phyloP scores from a whole-genome alignment of 1,140 invertebrate genomes.

The Drosophila navojoa region DNA sequence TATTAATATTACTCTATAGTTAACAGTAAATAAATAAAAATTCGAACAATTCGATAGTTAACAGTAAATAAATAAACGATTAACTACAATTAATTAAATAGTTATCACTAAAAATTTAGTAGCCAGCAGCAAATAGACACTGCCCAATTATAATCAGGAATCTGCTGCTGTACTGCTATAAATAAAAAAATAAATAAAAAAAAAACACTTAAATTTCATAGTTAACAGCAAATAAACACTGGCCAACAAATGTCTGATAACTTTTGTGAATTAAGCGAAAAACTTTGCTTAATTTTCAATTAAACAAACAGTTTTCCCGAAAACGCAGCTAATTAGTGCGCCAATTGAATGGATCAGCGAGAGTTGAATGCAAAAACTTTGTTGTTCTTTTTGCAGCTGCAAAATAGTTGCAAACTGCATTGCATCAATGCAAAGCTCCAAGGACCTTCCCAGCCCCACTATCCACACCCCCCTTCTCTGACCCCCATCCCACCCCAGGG shows the following conservation, averaged over 20 bases:
- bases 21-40: no score
- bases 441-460: background rate
- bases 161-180: no score
- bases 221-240: background rate
- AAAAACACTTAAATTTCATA: background rate
- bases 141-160: no score
- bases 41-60: no score
- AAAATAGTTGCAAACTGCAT: constrained; percentile 49
- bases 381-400: constrained; percentile 14
- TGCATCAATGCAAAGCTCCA: constrained; percentile 9
- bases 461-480: no score
- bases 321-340: constrained; percentile 69
- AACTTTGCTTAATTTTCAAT: constrained; percentile 60
- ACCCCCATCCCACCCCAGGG: background rate
- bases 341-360: constrained; percentile 44
- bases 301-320: constrained; percentile 62
- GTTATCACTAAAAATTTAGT: no score
- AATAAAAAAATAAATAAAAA: no score
- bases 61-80: no score
- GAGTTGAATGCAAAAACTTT: constrained; percentile 39
- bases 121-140: no score
- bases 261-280: constrained; percentile 39
- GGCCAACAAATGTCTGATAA: constrained; percentile 47
- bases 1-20: no score
- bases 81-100: no score